A percentile compares a stretch with the other conserved stretches of the same genome.
These are phyloP conservation scores for Magallana ariakensis DNA, from an alignment of 1,140 invertebrate species.

Conservation along the genomic window DNA sequence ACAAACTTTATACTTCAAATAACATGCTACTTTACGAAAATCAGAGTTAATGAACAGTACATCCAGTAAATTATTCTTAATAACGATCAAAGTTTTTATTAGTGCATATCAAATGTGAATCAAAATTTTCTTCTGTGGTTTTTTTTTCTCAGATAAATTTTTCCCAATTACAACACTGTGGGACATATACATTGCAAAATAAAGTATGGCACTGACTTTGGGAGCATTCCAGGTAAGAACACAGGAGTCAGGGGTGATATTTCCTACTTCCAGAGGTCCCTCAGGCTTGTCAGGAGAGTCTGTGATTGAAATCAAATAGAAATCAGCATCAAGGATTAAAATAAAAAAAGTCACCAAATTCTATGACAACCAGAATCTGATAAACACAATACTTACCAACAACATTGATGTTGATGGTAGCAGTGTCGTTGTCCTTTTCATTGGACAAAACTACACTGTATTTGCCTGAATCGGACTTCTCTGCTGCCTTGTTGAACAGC, in stretches of 20 bases:
- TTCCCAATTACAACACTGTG: too few species aligned
- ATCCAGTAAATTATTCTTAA: too few species aligned
- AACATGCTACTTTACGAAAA: too few species aligned
- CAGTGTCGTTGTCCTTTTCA: slow-evolving; percentile 90
- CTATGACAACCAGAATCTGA: not conserved
- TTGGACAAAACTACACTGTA: slow-evolving; percentile 95
- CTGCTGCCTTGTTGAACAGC: slow-evolving; percentile 92
- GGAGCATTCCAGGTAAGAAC: slow-evolving; percentile 96
- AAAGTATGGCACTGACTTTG: slow-evolving; percentile 65
- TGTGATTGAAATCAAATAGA: slow-evolving; percentile 73
- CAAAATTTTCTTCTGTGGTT: too few species aligned
- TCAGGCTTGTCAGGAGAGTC: slow-evolving; percentile 93
- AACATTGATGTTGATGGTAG: slow-evolving; percentile 90
- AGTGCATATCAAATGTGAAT: too few species aligned
- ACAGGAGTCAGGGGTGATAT: slow-evolving; percentile 97
- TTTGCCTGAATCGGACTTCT: slow-evolving; percentile 92
- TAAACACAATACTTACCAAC: slow-evolving; percentile 82
- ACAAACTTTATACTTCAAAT: too few species aligned
- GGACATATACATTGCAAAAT: not conserved
- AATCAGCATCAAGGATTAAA: not conserved
- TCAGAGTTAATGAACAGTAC: too few species aligned
- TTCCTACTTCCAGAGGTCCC: slow-evolving; percentile 93
- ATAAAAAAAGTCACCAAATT: not conserved
- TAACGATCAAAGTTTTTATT: too few species aligned
- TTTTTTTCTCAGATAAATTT: too few species aligned